Evolutionary conservation across 2,113 vertebrate species (phyloP).

Genomic region (Microcebus lehilahytsara): DNA sequence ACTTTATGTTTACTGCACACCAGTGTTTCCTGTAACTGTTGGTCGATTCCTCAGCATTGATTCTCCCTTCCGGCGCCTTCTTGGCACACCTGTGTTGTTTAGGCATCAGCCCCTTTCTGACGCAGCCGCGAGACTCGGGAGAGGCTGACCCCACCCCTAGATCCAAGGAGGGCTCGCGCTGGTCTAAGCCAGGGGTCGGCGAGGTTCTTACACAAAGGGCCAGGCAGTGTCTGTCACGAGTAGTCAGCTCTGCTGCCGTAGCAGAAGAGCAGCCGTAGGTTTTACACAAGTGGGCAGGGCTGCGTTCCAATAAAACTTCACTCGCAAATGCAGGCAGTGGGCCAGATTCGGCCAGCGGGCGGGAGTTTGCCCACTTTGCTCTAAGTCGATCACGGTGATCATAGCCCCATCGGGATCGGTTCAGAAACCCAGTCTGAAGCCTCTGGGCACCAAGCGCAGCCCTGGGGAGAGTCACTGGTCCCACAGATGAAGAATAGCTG

Average conservation of each 20-base stretch:
- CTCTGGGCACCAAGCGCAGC: fast-evolving
- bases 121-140: not conserved
- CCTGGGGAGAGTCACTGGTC: too few relatives aligned
- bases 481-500: fast-evolving
- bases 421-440: not conserved
- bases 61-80: not conserved
- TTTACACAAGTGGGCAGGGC: fast-evolving
- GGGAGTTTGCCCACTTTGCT: not conserved
- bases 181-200: not conserved
- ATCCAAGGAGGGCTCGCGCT: not conserved
- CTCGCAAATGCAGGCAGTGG: not conserved
- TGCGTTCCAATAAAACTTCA: not conserved
- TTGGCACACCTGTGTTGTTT: too few relatives aligned
- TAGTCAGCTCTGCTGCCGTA: too few relatives aligned
- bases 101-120: not conserved
- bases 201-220: not conserved
- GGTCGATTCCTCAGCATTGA: not conserved
- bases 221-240: not conserved
- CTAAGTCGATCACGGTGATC: not conserved
- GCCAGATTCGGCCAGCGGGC: too few relatives aligned
- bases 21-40: fast-evolving
- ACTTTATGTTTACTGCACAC: too few relatives aligned
- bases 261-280: not conserved
- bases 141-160: not conserved
- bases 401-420: not conserved